Conservation (phyloP, 2,113 vertebrate genomes). For the Turnix velox region DNA sequence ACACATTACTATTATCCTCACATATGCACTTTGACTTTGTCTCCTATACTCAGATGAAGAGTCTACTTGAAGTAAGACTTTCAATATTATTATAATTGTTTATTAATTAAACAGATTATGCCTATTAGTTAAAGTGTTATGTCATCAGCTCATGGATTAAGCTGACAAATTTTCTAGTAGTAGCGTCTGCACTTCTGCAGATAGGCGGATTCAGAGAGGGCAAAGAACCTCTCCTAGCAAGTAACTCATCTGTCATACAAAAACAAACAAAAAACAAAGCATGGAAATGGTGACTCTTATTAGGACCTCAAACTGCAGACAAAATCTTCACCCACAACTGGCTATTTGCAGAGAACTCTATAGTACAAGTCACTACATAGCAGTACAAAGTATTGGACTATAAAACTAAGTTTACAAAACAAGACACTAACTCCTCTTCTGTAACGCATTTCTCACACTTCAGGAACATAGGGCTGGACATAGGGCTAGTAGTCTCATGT, state of each 20-base stretch:
- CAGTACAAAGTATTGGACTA: neutral
- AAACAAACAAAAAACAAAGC: neutral
- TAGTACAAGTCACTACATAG: neutral
- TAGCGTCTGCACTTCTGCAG: neutral
- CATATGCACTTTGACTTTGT: neutral
- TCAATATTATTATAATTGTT: neutral
- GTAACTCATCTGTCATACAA: neutral
- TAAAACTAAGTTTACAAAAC: neutral
- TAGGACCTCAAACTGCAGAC: neutral
- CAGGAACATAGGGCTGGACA: neutral
- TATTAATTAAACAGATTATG: neutral
- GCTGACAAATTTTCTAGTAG: neutral
- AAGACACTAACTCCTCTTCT: neutral
- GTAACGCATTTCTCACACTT: neutral
- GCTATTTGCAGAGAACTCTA: neutral
- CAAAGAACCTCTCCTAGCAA: neutral
- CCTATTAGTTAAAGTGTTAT: neutral
- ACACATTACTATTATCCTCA: neutral
- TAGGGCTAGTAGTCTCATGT: neutral
- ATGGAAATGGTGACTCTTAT: neutral
- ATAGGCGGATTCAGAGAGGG: neutral
- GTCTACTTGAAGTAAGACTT: neutral
- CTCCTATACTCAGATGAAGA: neutral
- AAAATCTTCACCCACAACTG: neutral
- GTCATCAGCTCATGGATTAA: neutral